Evolutionary conservation across 1,140 invertebrate species (phyloP), one percentile per base, ranked within the genome.

Genomic region (Vanessa atalanta): DNA sequence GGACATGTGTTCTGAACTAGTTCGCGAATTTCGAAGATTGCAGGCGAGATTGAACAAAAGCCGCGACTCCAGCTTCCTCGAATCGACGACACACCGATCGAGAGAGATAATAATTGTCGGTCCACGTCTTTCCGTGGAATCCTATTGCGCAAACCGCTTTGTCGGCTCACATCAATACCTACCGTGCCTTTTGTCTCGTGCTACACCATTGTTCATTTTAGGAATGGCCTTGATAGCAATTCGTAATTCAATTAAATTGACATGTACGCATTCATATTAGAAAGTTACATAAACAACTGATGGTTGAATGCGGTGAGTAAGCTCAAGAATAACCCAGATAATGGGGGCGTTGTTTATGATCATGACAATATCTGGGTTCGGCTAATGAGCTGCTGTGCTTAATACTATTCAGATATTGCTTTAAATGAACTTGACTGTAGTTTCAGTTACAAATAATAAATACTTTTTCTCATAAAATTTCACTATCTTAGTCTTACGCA

Each of bases 101-200:
- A 71, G 75, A 78, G 80, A 87, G 88, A 91, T 90, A 90, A 91
- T 91, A 88, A 91, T 90, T 87, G 86, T 88, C 88, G 81, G 88
- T 89, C 79, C 88, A 88, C 87, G 88, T 88, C 86, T 88, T 88
- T 91, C 86, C 84, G 74, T 74, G 89, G 89, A 91, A 91, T 91
- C 84, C 82, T 86, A 90, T 91, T 91, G 87, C 87, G 87, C 88
- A 91, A 90, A 87, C 85, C 81, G 86, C 88, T 88, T 89, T 89
- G 88, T 90, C 88, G 87, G 88, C 76, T 77, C 79, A 80, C 84
- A 83, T 89, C 84, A 87, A 89, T 89, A 87, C 79, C 82, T 84
- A 85, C 85, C 75, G 72, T 80, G 79, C 73, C 87, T 90, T 88
- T 90, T 90, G 88, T 90, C 89, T 91, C 87, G 87, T 89, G 88